Evolutionary conservation across 2,888 invertebrate genomes (phyloP).

Genomic region (Plusia festucae): DNA sequence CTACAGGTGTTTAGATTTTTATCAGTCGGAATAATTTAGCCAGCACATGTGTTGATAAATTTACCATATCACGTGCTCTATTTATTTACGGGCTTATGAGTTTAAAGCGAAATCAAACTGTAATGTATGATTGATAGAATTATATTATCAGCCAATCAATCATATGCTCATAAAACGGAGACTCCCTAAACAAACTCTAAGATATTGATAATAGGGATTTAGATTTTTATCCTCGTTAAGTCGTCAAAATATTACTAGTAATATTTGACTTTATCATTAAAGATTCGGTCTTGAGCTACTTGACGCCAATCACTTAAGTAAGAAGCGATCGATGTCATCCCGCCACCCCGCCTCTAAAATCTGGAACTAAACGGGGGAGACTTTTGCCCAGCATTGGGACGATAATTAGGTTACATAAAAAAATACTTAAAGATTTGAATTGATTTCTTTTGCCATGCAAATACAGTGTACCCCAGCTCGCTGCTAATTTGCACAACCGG

Average conservation of each 20-base stretch:
- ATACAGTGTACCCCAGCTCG: no score
- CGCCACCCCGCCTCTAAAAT: no score
- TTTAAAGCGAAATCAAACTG: background rate
- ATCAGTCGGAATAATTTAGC: background rate
- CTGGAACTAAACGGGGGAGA: no score
- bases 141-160: background rate
- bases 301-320: no score
- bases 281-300: no score
- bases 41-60: background rate
- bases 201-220: background rate
- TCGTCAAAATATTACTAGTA: no score
- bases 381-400: no score
- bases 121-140: background rate
- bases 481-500: conserved; percentile 81
- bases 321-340: no score
- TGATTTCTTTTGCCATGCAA: no score
- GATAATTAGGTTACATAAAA: no score
- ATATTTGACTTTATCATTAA: no score
- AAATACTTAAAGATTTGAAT: no score
- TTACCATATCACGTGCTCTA: background rate
- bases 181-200: background rate
- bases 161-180: background rate
- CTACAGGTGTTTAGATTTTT: background rate
- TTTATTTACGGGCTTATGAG: background rate
- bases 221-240: background rate